Base-by-base conservation (phyloP, 2,113 vertebrate genomes). In the Jaculus jaculus region DNA sequence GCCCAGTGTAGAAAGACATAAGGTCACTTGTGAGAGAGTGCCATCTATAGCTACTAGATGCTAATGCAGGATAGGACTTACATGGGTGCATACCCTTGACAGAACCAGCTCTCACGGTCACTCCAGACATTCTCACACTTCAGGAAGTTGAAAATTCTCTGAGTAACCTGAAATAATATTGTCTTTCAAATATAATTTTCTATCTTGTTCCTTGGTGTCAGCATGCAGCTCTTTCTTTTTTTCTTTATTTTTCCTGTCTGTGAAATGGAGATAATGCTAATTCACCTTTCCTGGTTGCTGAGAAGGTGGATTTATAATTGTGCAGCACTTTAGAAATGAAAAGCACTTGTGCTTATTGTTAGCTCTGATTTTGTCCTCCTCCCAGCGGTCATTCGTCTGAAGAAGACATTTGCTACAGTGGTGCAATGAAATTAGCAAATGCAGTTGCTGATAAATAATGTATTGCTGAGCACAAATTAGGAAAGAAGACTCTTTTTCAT, bases 181-280 rank as follows among this genome's bases (percentile, higher is more conserved):
- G 2, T 28, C 13, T 61, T 77, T 84, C 32, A 32, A 65, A 61
- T 68, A 24, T 20, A 60, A 92, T 74, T 88, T 16, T 79, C 0
- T 65, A 32, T 5, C 21, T 58, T 75, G 26, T 42, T 51, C 16
- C 4, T 61, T 66, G 39, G 16, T 28, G 79, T 86, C 28, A 74
- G 37, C 20, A 39, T 8, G 39, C 26, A 60, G 21, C 0, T 0
- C 60, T 94, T 85, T 10, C n/a, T 21, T 21, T 71, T 94, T 12
- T 28, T 17, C 8, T 69, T 61, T 77, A 21, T 1, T 51, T 42
- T 75, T 83, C n/a, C 12, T 54, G 0, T 75, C 30, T 92, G 4
- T 86, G 83, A 94, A 86, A 85, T 94, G 18, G 60, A 80, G 34
- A 89, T 75, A 80, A 58, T 87, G 2, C 65, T 84, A 80, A 92